These are phyloP conservation scores for Eristalis tenax DNA, from an alignment of 2,888 invertebrate genomes.

Conservation along the genomic window DNA sequence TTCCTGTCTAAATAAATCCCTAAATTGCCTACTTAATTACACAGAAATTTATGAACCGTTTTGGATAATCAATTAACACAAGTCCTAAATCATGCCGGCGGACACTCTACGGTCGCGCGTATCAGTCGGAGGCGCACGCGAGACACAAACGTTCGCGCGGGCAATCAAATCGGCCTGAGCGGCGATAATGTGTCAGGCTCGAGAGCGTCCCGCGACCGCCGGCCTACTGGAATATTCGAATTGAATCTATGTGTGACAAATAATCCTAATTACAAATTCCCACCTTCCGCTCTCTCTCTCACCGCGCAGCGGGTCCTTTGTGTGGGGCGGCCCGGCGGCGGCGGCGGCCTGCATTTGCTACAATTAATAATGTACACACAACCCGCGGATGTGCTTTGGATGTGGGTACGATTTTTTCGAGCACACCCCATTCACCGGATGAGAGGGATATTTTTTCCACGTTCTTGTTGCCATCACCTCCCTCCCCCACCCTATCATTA, in stretches of 20 bases:
- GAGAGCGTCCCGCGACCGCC: neutral
- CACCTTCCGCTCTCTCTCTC: neutral
- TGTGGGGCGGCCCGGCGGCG: neutral
- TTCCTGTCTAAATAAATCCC: slow-evolving; percentile 52
- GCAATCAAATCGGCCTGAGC: neutral
- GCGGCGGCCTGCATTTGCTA: slow-evolving; percentile 25
- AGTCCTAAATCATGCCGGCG: slow-evolving; percentile 46
- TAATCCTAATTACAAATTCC: slow-evolving; percentile 61
- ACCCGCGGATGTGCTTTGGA: neutral
- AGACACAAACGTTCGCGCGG: neutral
- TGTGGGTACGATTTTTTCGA: neutral
- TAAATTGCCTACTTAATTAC: slow-evolving; percentile 60
- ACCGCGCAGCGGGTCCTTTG: slow-evolving; percentile 17
- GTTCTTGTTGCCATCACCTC: neutral
- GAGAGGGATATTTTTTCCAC: slow-evolving; percentile 5
- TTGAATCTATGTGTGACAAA: slow-evolving; percentile 63
- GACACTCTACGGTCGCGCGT: neutral
- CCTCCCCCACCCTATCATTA: neutral
- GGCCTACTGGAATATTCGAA: slow-evolving; percentile 59
- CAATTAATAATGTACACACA: slow-evolving; percentile 55
- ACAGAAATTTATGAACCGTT: slow-evolving; percentile 39
- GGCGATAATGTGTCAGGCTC: slow-evolving; percentile 44
- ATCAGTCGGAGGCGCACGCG: neutral
- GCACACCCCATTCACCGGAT: slow-evolving; percentile 52
- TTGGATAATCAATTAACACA: slow-evolving; percentile 36